A percentile compares a stretch with the other conserved stretches of the same genome.
Conservation (phyloP, 2,888 invertebrate genomes). For the Laothoe populi region DNA sequence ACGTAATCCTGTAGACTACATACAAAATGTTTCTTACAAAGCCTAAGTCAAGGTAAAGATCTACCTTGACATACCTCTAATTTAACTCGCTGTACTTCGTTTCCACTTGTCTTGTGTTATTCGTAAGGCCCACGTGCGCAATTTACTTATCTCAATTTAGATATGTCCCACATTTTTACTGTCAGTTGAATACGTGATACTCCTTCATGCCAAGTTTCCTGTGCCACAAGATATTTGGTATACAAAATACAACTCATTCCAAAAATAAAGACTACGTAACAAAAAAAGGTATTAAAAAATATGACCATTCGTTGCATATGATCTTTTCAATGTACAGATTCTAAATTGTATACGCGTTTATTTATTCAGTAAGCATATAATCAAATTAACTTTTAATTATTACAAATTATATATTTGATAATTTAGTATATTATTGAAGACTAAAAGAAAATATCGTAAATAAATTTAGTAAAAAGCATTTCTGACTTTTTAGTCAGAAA, state of each 20-base stretch:
- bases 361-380: too few relatives aligned
- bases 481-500: too few relatives aligned
- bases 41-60: background rate
- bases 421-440: too few relatives aligned
- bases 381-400: too few relatives aligned
- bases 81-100: background rate
- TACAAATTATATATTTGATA: too few relatives aligned
- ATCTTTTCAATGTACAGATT: too few relatives aligned
- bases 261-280: background rate
- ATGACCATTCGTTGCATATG: too few relatives aligned
- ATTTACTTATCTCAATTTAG: slow-evolving; percentile 2
- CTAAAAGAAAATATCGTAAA: too few relatives aligned
- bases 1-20: background rate
- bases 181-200: slow-evolving; percentile 16
- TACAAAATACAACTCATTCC: background rate
- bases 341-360: too few relatives aligned
- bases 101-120: background rate
- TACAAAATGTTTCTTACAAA: background rate
- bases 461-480: too few relatives aligned
- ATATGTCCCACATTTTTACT: slow-evolving; percentile 17
- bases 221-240: background rate
- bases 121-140: slow-evolving; percentile 1
- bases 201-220: background rate
- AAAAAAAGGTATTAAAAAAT: too few relatives aligned
- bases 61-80: background rate